Base-by-base conservation (phyloP, 2,113 vertebrate genomes). In the Cacatua alba region DNA sequence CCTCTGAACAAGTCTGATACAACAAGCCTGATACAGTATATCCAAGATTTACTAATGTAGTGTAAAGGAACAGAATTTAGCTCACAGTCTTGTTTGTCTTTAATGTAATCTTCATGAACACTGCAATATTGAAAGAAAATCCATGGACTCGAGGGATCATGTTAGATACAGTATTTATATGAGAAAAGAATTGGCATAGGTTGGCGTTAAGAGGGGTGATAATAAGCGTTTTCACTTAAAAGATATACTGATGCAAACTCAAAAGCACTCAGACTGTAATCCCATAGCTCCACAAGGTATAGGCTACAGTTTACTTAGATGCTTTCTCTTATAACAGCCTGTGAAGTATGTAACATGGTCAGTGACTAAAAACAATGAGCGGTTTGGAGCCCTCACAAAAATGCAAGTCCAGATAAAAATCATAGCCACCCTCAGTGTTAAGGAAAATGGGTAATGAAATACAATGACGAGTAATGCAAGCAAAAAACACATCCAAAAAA, bases 371-470 rank as follows among this genome's bases (percentile, higher is more conserved):
- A 96, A 95, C 59, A 92, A 95, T 6, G 18, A 92, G 53, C 82
- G 88, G 46, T 72, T 65, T 86, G 84, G 85, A 96, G 75, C 17
- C 53, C 10, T 78, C 70, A 71, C 67, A 94, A 94, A 93, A 96
- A 95, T 70, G 63, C 31, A 90, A 84, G 46, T 25, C 48, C 51
- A 92, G 80, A 93, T 96, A 90, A 96, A 95, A 96, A 96, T 93
- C 86, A 59, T 7, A 76, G 78, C 90, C 75, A 48, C 29, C 57
- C 92, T 85, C 33, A 37, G 85, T 26, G 64, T 67, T 92, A 86
- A 92, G 77, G 88, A 96, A 95, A 95, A 96, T 69, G 72, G 71
- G 72, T 69, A 85, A 95, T 85, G 76, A 95, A 96, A 96, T 72
- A 94, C 79, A 91, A 83, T 74, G 65, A 76, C 0, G 0, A 96